Conservation (phyloP, 1,140 invertebrate species). For the Apis mellifera region DNA sequence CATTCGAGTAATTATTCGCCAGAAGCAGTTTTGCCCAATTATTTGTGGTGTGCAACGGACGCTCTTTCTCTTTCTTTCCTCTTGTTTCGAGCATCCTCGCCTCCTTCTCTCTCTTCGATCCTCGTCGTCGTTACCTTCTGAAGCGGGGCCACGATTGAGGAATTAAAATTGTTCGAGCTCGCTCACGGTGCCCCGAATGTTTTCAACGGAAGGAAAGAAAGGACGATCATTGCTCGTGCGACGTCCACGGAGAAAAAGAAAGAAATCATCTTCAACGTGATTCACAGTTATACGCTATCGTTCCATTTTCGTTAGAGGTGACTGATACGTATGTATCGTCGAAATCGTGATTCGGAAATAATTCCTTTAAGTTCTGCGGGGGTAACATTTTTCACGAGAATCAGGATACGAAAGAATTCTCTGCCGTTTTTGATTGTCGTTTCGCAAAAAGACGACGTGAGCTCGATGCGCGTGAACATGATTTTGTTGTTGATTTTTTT, state of each 20-base stretch:
- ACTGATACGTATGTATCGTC: background rate
- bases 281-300: background rate
- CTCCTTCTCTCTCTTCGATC: background rate
- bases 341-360: constrained; percentile 24
- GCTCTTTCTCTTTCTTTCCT: constrained; percentile 18
- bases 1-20: constrained; percentile 68
- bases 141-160: constrained; percentile 65
- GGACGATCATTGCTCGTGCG: constrained; percentile 24
- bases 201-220: constrained; percentile 56
- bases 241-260: constrained; percentile 7
- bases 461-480: background rate
- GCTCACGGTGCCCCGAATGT: constrained; percentile 46
- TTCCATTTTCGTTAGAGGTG: constrained; percentile 29
- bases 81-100: background rate
- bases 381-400: constrained; percentile 38
- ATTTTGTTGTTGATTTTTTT: too few species aligned
- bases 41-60: constrained; percentile 58
- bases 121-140: constrained; percentile 38
- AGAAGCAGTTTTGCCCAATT: constrained; percentile 69
- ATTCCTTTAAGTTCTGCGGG: background rate
- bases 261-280: background rate
- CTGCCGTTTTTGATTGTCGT: constrained; percentile 42
- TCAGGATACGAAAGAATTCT: constrained; percentile 42
- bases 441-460: constrained; percentile 22
- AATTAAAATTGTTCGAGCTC: constrained; percentile 74